A percentile compares a stretch with the other conserved stretches of the same genome.
Conservation (phyloP, 2,888 invertebrate genomes). For the Leucania comma region DNA sequence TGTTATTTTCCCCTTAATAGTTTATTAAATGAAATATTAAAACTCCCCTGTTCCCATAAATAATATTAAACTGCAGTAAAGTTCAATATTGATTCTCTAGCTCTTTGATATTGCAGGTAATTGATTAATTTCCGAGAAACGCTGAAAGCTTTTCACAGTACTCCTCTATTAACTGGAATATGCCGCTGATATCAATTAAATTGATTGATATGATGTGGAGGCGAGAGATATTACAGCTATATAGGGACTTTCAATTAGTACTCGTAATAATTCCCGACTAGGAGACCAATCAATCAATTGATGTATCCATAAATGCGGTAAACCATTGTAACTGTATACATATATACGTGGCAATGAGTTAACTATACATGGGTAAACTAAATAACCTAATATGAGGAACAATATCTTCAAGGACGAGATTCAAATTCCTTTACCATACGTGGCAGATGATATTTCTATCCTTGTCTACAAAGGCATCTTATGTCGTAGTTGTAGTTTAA, state of each 20-base stretch:
- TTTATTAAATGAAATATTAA: background rate
- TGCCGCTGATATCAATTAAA: constrained; percentile 1
- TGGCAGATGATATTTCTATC: background rate
- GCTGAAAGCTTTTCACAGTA: constrained; percentile 4
- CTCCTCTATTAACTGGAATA: background rate
- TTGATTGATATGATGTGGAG: background rate
- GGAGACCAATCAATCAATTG: background rate
- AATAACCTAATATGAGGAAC: background rate
- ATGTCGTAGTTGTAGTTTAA: background rate
- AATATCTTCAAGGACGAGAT: background rate
- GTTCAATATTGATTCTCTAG: constrained; percentile 7
- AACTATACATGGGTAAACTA: background rate
- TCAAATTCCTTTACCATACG: background rate
- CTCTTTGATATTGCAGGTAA: constrained; percentile 27
- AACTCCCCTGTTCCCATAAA: background rate
- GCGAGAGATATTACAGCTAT: background rate
- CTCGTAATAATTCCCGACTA: background rate
- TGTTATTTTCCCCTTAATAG: background rate
- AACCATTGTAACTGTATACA: background rate
- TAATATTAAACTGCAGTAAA: constrained; percentile 5
- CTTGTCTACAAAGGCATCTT: background rate
- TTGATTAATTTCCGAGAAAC: constrained; percentile 28
- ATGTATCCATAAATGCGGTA: background rate
- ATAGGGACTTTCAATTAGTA: background rate
- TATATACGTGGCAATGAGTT: background rate